A percentile compares a stretch with the other conserved stretches of the same genome.
phyloP scores from a whole-genome alignment of 1,140 invertebrate species.

The Leptestheria dahalacensis region DNA sequence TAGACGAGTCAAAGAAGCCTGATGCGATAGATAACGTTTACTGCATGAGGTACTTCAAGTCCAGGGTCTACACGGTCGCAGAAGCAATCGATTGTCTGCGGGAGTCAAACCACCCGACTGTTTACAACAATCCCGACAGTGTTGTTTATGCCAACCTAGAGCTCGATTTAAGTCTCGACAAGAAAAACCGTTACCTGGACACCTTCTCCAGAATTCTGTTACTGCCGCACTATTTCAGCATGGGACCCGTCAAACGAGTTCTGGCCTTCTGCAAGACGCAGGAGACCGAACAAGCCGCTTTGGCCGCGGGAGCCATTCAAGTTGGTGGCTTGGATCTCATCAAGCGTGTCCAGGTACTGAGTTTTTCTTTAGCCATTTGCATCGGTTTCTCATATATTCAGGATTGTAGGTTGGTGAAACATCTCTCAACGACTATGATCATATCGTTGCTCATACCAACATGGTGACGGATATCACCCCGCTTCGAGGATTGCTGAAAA shows the following conservation, averaged over 20 bases:
- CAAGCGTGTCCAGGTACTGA: slow-evolving; percentile 47
- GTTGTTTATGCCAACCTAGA: slow-evolving; percentile 46
- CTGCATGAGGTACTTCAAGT: slow-evolving; percentile 39
- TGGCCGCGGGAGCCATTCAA: slow-evolving; percentile 46
- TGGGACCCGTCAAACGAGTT: slow-evolving; percentile 8
- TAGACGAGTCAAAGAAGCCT: slow-evolving; percentile 40
- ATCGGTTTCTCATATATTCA: background rate
- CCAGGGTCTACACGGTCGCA: slow-evolving; percentile 43
- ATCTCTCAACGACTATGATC: slow-evolving; percentile 50
- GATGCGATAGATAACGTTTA: slow-evolving; percentile 50
- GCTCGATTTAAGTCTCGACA: slow-evolving; percentile 49
- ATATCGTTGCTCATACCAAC: slow-evolving; percentile 54
- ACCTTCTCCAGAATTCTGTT: slow-evolving; percentile 9
- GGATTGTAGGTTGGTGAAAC: slow-evolving; percentile 43
- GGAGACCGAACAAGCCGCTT: slow-evolving; percentile 38
- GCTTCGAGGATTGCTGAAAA: slow-evolving; percentile 56
- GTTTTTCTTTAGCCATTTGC: slow-evolving; percentile 8
- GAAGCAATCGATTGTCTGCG: slow-evolving; percentile 56
- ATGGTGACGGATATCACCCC: slow-evolving; percentile 56
- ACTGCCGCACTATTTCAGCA: slow-evolving; percentile 14
- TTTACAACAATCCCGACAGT: slow-evolving; percentile 51
- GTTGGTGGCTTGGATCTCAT: slow-evolving; percentile 52
- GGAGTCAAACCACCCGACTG: slow-evolving; percentile 57
- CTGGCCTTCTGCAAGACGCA: slow-evolving; percentile 50
- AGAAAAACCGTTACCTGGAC: slow-evolving; percentile 24